These are phyloP conservation scores for Nannoperca australis DNA, from an alignment of 2,797 vertebrate species.

Conservation along the genomic window DNA sequence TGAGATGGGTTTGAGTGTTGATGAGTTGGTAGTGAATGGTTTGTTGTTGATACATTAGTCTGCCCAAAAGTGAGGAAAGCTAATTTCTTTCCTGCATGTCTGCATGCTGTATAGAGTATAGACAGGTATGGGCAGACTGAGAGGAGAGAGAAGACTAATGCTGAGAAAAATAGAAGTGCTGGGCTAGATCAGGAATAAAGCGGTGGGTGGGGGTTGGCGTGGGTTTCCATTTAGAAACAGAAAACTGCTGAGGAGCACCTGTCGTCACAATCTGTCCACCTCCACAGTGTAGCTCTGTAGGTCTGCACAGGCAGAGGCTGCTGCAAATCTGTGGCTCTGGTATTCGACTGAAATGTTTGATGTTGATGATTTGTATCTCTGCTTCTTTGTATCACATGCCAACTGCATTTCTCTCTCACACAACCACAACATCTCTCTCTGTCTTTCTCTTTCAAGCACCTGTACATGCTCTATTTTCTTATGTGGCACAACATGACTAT, in stretches of 20 bases:
- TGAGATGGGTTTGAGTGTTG: neutral
- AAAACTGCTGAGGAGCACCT: slow-evolving; percentile 79
- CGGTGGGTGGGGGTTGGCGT: slow-evolving; percentile 58
- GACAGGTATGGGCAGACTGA: slow-evolving; percentile 25
- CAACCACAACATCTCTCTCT: neutral
- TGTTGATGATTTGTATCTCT: neutral
- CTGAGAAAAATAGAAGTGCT: slow-evolving; percentile 49
- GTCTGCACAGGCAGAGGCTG: slow-evolving; percentile 44
- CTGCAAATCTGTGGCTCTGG: slow-evolving; percentile 27
- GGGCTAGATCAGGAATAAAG: slow-evolving; percentile 50
- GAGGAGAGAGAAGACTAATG: slow-evolving; percentile 22
- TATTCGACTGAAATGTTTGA: slow-evolving; percentile 18
- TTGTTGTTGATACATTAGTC: neutral
- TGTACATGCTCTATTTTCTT: neutral
- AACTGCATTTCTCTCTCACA: slow-evolving; percentile 8
- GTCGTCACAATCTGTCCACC: slow-evolving; percentile 80
- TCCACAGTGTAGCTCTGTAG: slow-evolving; percentile 53
- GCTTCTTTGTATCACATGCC: slow-evolving; percentile 10
- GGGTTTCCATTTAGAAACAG: slow-evolving; percentile 72
- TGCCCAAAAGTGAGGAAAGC: neutral
- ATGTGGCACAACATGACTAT: neutral
- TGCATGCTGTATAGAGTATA: slow-evolving; percentile 4
- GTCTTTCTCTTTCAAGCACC: slow-evolving; percentile 1
- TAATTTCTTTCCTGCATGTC: neutral
- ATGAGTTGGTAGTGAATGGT: neutral